phyloP scores from a whole-genome alignment of 2,113 vertebrate genomes.

The Cyphomyrus plagiostoma region DNA sequence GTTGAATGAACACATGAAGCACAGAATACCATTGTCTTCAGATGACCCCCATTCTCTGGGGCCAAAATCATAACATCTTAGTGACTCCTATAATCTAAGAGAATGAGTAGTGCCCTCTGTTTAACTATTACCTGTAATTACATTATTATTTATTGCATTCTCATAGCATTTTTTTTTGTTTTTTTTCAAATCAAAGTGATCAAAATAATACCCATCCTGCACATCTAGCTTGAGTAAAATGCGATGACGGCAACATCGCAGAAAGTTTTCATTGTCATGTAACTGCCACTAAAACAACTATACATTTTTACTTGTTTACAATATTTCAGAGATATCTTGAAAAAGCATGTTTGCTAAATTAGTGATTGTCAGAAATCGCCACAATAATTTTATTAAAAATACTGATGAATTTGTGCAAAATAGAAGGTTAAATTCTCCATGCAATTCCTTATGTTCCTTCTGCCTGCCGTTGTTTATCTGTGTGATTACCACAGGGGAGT shows the following conservation, averaged over 20 bases:
- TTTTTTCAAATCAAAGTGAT: neutral
- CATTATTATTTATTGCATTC: neutral
- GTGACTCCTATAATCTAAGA: neutral
- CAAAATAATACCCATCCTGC: neutral
- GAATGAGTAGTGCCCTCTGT: neutral
- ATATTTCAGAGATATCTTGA: neutral
- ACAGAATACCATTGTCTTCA: neutral
- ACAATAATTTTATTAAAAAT: neutral
- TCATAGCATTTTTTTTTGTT: neutral
- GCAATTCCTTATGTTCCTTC: neutral
- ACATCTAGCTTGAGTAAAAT: neutral
- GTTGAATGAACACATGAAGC: neutral
- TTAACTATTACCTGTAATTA: neutral
- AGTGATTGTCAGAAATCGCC: neutral
- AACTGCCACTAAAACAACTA: neutral
- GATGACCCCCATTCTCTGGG: neutral
- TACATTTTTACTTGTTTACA: neutral
- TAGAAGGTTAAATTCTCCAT: neutral
- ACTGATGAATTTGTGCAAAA: neutral
- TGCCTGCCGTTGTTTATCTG: neutral
- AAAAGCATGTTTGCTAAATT: neutral
- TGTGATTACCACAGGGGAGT: neutral
- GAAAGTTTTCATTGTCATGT: neutral
- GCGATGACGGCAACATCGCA: neutral
- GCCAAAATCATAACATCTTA: neutral